Evolutionary conservation across 2,888 invertebrate genomes (phyloP).

Genomic region (Nebria brevicollis): DNA sequence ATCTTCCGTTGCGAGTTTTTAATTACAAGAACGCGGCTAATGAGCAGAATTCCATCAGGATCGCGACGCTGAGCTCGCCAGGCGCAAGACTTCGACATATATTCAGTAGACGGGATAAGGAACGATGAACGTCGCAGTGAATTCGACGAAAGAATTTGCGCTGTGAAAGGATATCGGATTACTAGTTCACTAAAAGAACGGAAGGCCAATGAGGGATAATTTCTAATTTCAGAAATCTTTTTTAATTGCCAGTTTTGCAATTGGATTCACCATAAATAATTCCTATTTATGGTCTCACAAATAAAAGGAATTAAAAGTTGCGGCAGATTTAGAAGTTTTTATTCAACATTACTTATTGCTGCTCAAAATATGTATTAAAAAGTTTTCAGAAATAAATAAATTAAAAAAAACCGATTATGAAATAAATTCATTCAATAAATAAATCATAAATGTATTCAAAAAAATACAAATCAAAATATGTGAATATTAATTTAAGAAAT

Average conservation of each 20-base stretch:
- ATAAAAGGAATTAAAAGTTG: too few relatives aligned
- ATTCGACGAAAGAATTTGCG: conserved; percentile 18
- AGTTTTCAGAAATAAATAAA: too few relatives aligned
- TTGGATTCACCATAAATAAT: background rate
- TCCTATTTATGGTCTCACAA: too few relatives aligned
- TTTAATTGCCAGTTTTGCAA: background rate
- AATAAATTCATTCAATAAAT: too few relatives aligned
- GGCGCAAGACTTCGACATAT: background rate
- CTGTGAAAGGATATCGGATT: conserved; percentile 12
- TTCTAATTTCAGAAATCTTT: background rate
- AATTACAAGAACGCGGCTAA: conserved; percentile 48
- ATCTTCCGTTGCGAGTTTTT: conserved; percentile 48
- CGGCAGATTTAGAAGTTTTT: too few relatives aligned
- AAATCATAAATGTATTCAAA: too few relatives aligned
- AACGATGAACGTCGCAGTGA: conserved; percentile 28
- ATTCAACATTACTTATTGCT: too few relatives aligned
- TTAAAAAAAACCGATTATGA: too few relatives aligned
- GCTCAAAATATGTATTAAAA: too few relatives aligned
- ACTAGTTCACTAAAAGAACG: conserved; percentile 14
- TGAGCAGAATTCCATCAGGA: conserved; percentile 49
- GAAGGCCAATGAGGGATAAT: background rate
- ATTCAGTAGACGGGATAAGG: background rate
- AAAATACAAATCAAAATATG: too few relatives aligned
- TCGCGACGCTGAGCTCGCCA: conserved; percentile 31
- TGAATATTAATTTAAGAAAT: background rate